Conservation (phyloP, 2,113 vertebrate genomes). For the Chloropsis hardwickii region DNA sequence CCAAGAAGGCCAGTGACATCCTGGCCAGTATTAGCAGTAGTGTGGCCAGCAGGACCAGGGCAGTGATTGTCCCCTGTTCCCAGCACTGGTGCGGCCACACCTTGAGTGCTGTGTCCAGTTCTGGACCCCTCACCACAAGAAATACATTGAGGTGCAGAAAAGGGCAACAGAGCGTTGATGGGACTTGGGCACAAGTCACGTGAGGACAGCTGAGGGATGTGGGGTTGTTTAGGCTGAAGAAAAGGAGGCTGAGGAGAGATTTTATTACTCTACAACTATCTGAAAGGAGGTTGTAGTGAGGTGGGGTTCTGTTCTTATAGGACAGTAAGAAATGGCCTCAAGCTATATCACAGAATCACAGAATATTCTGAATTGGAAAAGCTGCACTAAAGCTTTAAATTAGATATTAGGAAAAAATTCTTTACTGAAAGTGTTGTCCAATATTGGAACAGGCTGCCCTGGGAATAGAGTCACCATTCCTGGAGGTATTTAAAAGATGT, state of each 20-base stretch:
- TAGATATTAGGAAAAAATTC: neutral
- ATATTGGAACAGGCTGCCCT: neutral
- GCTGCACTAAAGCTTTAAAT: neutral
- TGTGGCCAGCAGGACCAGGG: neutral
- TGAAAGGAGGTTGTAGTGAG: accelerated
- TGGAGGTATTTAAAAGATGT: neutral
- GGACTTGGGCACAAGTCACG: neutral
- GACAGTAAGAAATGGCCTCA: neutral
- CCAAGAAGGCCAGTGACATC: neutral
- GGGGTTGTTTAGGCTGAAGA: neutral
- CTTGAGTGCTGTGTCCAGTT: accelerated
- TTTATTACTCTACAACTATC: neutral
- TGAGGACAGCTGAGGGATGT: neutral
- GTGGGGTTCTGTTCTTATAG: neutral
- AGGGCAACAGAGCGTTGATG: neutral
- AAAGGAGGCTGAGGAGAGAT: neutral
- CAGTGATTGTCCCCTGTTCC: too few species aligned
- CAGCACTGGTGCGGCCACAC: neutral
- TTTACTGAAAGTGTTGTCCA: neutral
- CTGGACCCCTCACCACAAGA: too few species aligned
- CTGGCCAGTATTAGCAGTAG: neutral
- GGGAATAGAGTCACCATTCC: neutral
- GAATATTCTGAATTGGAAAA: neutral
- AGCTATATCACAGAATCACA: neutral
- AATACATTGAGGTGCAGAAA: neutral